phyloP scores from a whole-genome alignment of 2,888 invertebrate genomes.

The Allophyes oxyacanthae region DNA sequence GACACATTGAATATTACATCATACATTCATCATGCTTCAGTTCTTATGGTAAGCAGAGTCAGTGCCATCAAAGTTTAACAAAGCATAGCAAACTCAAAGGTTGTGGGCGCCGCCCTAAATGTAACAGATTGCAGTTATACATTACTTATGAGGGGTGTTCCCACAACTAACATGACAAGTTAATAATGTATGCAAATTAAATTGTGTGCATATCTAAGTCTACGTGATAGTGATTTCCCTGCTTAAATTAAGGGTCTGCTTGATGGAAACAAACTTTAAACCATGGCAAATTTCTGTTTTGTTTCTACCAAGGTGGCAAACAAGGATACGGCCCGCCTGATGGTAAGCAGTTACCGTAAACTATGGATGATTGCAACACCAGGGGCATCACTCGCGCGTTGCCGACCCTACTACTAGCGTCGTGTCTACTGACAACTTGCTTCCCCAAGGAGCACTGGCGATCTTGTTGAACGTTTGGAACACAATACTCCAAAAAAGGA shows the following conservation, averaged over 20 bases:
- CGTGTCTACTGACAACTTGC: too few relatives aligned
- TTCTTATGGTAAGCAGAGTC: slow-evolving; percentile 1
- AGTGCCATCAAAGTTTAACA: slow-evolving; percentile 39
- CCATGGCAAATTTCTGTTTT: background rate
- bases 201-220: slow-evolving; percentile 22
- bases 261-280: background rate
- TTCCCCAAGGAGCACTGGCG: too few relatives aligned
- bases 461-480: too few relatives aligned
- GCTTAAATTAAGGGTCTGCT: background rate
- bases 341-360: too few relatives aligned
- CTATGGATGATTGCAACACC: too few relatives aligned
- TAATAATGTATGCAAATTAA: slow-evolving; percentile 44
- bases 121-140: slow-evolving; percentile 42
- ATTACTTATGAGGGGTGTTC: slow-evolving; percentile 42
- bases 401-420: too few relatives aligned
- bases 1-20: slow-evolving; percentile 25
- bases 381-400: too few relatives aligned
- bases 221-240: background rate
- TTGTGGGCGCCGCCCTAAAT: slow-evolving; percentile 26
- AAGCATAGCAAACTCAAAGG: slow-evolving; percentile 41
- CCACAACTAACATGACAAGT: slow-evolving; percentile 25
- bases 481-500: too few relatives aligned
- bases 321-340: too few relatives aligned
- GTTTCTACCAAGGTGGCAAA: background rate
- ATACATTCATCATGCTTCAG: slow-evolving; percentile 11